phyloP scores from a whole-genome alignment of 2,113 vertebrate genomes.

The Panurus biarmicus region DNA sequence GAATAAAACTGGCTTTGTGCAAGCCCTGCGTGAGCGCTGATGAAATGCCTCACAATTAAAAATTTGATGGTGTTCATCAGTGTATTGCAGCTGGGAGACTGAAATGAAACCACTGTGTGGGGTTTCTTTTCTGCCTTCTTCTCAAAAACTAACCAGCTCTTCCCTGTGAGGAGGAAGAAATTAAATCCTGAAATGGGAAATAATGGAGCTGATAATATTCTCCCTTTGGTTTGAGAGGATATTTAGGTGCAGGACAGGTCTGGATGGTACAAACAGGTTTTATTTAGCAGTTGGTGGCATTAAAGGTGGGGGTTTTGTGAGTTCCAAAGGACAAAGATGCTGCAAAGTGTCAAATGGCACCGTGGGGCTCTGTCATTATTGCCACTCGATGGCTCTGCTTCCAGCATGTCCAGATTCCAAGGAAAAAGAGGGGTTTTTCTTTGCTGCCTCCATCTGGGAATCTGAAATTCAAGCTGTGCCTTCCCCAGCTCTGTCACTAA shows the following conservation, averaged over 20 bases:
- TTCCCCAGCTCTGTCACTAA: constrained; percentile 8
- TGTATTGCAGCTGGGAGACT: neutral
- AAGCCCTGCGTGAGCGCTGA: neutral
- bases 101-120: neutral
- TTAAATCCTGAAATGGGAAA: neutral
- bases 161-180: neutral
- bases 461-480: constrained; percentile 27
- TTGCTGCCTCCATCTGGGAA: constrained; percentile 31
- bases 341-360: neutral
- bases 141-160: neutral
- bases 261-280: neutral
- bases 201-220: neutral
- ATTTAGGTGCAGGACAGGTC: neutral
- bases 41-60: neutral
- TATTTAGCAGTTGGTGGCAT: neutral
- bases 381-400: neutral
- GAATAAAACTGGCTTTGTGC: neutral
- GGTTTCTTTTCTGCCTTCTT: neutral
- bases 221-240: neutral
- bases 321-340: neutral
- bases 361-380: neutral
- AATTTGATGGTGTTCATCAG: neutral
- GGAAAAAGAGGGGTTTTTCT: neutral
- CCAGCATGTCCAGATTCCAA: neutral
- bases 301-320: neutral